Evolutionary conservation across 1,140 invertebrate genomes (phyloP).

Genomic region (Cydia strobilella): DNA sequence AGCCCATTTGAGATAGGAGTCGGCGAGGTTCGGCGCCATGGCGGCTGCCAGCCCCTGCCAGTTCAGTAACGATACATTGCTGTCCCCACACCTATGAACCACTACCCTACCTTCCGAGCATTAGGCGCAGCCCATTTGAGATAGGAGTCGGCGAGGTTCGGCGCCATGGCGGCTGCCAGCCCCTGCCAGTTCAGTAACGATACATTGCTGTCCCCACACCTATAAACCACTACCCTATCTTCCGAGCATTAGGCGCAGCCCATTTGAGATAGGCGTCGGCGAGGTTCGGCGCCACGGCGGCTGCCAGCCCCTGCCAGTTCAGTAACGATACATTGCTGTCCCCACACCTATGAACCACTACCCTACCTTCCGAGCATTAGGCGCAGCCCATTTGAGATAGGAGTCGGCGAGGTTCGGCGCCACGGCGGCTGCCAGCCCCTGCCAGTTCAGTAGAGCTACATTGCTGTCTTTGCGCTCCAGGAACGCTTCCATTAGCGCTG

Average conservation of each 20-base stretch:
- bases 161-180: slow-evolving; percentile 39
- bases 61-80: slow-evolving; percentile 67
- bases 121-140: no score
- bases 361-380: slow-evolving; percentile 64
- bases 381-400: slow-evolving; percentile 66
- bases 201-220: no score
- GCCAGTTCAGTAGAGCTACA: slow-evolving; percentile 68
- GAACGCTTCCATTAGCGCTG: slow-evolving; percentile 53
- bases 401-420: slow-evolving; percentile 49
- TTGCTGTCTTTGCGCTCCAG: slow-evolving; percentile 59
- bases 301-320: slow-evolving; percentile 38
- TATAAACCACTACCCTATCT: slow-evolving; percentile 42
- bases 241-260: no score
- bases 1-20: slow-evolving; percentile 68
- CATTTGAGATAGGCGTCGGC: no score
- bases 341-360: neutral
- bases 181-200: slow-evolving; percentile 50
- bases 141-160: no score
- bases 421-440: slow-evolving; percentile 55
- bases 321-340: slow-evolving; percentile 65
- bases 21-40: slow-evolving; percentile 43
- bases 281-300: slow-evolving; percentile 36
- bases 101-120: slow-evolving; percentile 40
- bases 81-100: slow-evolving; percentile 30
- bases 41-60: slow-evolving; percentile 64